A percentile compares a stretch with the other conserved stretches of the same genome.
Conservation (phyloP, 2,113 vertebrate species). For the Pandion haliaetus region DNA sequence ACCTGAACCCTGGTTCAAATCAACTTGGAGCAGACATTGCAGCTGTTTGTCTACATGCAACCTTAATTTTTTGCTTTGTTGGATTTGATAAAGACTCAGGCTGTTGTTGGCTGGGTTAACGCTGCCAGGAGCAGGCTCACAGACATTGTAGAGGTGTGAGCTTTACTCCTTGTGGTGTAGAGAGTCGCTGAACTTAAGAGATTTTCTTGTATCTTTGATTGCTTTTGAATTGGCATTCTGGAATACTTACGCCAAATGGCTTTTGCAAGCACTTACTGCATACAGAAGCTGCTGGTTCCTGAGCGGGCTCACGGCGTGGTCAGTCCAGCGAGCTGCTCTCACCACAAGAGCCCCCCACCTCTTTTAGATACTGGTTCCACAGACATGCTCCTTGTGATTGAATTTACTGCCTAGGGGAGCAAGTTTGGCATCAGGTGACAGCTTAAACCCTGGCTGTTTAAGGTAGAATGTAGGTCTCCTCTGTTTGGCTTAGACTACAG, state of each 20-base stretch:
- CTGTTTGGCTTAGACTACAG: neutral
- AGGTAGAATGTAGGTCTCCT: neutral
- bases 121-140: neutral
- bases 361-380: neutral
- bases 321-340: neutral
- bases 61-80: neutral
- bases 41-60: neutral
- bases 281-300: neutral
- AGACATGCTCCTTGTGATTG: neutral
- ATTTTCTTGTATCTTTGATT: neutral
- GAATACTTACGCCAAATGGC: neutral
- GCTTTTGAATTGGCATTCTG: neutral
- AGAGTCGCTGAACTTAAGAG: neutral
- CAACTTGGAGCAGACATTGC: neutral
- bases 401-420: neutral
- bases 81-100: neutral
- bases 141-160: neutral
- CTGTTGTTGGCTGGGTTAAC: neutral
- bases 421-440: neutral
- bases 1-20: neutral
- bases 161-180: neutral
- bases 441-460: neutral
- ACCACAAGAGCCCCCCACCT: neutral
- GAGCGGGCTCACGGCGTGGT: accelerated
- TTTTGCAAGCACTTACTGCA: neutral